Conservation (phyloP, 53 echinoderm and acorn worm species). For the Paracentrotus lividus region DNA sequence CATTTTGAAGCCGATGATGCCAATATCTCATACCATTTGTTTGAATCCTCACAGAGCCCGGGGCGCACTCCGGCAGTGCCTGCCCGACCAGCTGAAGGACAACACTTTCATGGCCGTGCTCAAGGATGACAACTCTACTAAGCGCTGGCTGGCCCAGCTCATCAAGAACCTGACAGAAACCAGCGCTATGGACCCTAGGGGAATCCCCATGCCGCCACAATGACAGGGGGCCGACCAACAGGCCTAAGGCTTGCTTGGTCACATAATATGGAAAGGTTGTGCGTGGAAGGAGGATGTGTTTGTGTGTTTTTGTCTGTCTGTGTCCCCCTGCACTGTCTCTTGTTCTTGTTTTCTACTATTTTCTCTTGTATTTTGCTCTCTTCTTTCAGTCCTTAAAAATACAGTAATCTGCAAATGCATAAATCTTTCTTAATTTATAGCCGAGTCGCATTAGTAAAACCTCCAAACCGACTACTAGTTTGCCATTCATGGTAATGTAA, state of each 20-base stretch:
- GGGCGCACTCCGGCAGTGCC: conserved; percentile 95
- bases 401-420: too few species aligned
- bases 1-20: too few species aligned
- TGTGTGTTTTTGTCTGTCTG: background rate
- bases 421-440: too few species aligned
- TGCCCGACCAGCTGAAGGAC: conserved; percentile 99
- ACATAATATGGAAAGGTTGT: conserved; percentile 8
- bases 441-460: too few species aligned
- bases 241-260: conserved; percentile 68
- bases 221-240: conserved; percentile 68
- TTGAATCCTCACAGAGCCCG: conserved; percentile 81
- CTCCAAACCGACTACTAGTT: too few species aligned
- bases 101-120: conserved; percentile 92
- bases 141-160: conserved; percentile 98
- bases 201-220: conserved; percentile 94
- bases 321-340: conserved; percentile 39
- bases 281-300: conserved; percentile 21
- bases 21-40: too few species aligned
- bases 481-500: too few species aligned
- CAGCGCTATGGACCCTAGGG: conserved; percentile 80
- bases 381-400: too few species aligned
- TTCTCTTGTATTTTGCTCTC: background rate
- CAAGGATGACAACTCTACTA: conserved; percentile 99
- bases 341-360: background rate
- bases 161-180: conserved; percentile 99